Evolutionary conservation across 2,797 vertebrate species (phyloP), one percentile per base, ranked within the genome.

Genomic region (Meda fulgida): DNA sequence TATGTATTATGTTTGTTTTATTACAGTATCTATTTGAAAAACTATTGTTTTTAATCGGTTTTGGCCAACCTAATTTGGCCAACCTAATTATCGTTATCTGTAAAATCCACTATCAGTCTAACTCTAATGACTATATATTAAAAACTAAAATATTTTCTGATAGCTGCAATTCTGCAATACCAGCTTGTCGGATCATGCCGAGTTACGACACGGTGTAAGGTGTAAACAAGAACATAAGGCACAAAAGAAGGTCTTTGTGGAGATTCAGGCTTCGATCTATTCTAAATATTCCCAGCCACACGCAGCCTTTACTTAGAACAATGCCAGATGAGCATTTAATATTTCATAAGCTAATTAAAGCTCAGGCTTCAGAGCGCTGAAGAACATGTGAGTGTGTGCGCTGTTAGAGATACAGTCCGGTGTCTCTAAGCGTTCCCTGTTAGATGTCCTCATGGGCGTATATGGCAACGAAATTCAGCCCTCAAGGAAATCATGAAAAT

Each of bases 281-380:
- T 87, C 79, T 31, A 86, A 83, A 80, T 84, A 77, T 80, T 80
- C 31, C 38, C 31, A 81, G 29, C 55, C 82, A 66, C 72, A 51
- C 36, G 40, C 66, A 72, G 40, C 13, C 63, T 86, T 87, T 78
- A 81, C 85, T 55, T 84, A 88, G 85, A 84, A 87, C 86, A 90
- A 83, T 78, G 83, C 87, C 83, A 86, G 85, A 89, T 83, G 86
- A 88, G 80, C 86, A 85, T 88, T 89, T 83, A 89, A 86, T 87
- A 87, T 89, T 89, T 87, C 83, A 89, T 90, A 85, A 89, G 87
- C 81, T 90, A 86, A 90, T 90, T 90, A 90, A 86, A 79, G 84
- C 83, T 81, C 80, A 67, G 82, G 67, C 86, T 87, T 78, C 75
- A 80, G 81, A 76, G 84, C 73, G 58, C 38, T 67, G 46, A 26